phyloP scores from a whole-genome alignment of 2,888 invertebrate genomes.

The Sphaeridia pumilis region DNA sequence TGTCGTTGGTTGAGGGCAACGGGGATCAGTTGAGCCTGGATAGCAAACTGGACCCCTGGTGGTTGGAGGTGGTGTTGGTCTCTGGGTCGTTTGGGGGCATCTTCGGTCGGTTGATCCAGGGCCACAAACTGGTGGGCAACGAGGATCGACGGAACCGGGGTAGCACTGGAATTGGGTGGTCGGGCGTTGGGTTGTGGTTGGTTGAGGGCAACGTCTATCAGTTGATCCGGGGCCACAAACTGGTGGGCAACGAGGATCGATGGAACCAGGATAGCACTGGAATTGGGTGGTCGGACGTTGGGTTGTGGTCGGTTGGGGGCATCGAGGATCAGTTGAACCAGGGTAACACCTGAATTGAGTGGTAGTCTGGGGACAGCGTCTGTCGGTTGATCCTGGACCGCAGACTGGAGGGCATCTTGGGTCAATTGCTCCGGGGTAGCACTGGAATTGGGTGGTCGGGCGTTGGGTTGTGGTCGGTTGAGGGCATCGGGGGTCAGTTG shows the following conservation, averaged over 20 bases:
- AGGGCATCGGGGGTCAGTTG: background rate
- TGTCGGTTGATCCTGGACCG: conserved; percentile 37
- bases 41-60: conserved; percentile 17
- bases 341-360: conserved; percentile 38
- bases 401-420: conserved; percentile 19
- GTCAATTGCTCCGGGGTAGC: conserved; percentile 34
- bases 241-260: conserved; percentile 37
- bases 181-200: conserved; percentile 1
- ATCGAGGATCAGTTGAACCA: conserved; percentile 37
- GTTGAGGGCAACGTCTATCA: background rate
- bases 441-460: conserved; percentile 17
- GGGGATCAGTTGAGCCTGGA: conserved; percentile 16
- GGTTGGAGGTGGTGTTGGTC: conserved; percentile 37
- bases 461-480: conserved; percentile 34
- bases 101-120: conserved; percentile 34
- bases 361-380: conserved; percentile 21
- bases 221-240: conserved; percentile 5
- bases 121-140: conserved; percentile 19
- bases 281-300: background rate
- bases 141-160: background rate
- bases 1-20: conserved; percentile 5
- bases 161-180: background rate
- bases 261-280: conserved; percentile 35
- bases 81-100: conserved; percentile 11
- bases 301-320: background rate